Base-by-base conservation (phyloP, 2,113 vertebrate genomes). In the Copsychus sechellarum region DNA sequence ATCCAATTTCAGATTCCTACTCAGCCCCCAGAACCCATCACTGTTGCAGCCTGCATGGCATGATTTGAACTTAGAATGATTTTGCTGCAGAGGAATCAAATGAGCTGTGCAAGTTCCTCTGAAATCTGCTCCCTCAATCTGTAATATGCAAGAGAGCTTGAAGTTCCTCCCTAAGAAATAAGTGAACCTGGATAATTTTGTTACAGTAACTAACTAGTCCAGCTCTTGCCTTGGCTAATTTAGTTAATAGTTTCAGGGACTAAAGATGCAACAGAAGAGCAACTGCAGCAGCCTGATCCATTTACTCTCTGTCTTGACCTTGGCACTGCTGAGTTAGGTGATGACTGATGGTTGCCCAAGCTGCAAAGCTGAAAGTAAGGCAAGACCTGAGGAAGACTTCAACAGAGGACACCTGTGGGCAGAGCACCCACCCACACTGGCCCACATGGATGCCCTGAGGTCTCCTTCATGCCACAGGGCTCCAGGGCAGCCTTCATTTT, bases 291-390 rank as follows among this genome's bases (percentile, higher is more conserved):
- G 53, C 15, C 29, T 61, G 50, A 36, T 57, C n/a, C 20, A 6
- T 64, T 69, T 81, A 6, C 22, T 64, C 45, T 76, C 36, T 79
- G 21, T 36, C 78, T 70, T 38, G n/a, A 54, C 47, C 31, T 26
- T 1, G 1, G 8, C 22, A n/a, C 20, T 85, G 56, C 29, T 61
- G 22, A 12, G 1, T 14, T 22, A 12, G 1, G 16, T 22, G 21
- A 18, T 54, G 74, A 21, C 20, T 57, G 66, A 4, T 43, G 13
- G 6, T 82, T 72, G 42, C 36, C 36, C 12, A 5, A 54, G 28
- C 33, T 88, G 12, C 19, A n/a, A 26, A 83, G 36, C 42, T 65
- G n/a, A n/a, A 77, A 65, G 28, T 9, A 42, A 18, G 57, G 58
- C n/a, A 57, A 77, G 21, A 66, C 28, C 26, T 54, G 82, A 91